Evolutionary conservation across 2,113 vertebrate species (phyloP), one percentile per base, ranked within the genome.

Genomic region (Herpetotheres cachinnans): DNA sequence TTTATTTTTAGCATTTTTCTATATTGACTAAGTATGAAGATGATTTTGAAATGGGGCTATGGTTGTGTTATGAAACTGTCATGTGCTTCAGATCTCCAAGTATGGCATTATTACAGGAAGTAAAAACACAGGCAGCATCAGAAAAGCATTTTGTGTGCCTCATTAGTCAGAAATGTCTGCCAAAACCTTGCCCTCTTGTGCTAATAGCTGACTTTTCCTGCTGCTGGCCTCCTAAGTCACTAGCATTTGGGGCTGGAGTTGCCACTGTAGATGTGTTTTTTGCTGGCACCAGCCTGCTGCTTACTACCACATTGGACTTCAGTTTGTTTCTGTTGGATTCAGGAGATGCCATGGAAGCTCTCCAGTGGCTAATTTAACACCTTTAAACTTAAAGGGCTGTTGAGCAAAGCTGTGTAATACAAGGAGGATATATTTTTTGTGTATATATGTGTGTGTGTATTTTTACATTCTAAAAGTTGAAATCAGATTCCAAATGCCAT

Each of bases 91-190:
- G 32, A 71, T 84, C 65, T 78, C 20, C 5, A 86, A n/a, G 44
- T 80, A 63, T 14, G 40, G 47, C 18, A 49, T 82, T 77, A 74
- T 80, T 89, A 42, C 42, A 78, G 90, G 79, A 88, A 88, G 38
- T 77, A 38, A 88, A 96, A 94, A 59, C 44, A 58, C 36, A 58
- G 63, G 49, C 90, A 77, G 65, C 70, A 85, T 91, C 90, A 85
- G 74, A 85, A 69, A 72, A 93, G 65, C n/a, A 63, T 88, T 92
- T 87, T 84, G 59, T 87, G 76, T 87, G 58, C 81, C 89, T 96
- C 80, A 78, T 88, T 94, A 88, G 87, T 77, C 56, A 83, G 70
- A 92, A 77, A 88, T 34, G 42, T 77, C 55, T 77, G 72, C 89
- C 82, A 88, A 72, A 91, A 76, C 29, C 29, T 89, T 90, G 65